phyloP scores from a whole-genome alignment of 1,140 invertebrate genomes.

The Papilio polyxenes region DNA sequence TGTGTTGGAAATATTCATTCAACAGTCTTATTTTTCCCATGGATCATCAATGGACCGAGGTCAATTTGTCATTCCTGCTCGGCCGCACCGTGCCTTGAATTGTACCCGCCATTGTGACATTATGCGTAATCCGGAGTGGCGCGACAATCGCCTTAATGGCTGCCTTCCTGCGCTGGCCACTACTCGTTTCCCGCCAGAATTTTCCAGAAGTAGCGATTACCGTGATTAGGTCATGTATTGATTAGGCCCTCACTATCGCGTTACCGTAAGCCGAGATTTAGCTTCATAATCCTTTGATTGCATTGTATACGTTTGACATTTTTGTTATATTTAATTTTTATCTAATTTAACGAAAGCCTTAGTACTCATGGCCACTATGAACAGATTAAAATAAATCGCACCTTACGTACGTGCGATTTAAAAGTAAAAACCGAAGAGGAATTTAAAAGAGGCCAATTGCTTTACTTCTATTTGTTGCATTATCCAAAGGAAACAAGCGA shows the following conservation, averaged over 20 bases:
- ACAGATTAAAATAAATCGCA: background rate
- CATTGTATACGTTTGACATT: background rate
- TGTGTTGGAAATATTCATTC: background rate
- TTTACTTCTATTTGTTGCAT: background rate
- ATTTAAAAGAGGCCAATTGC: background rate
- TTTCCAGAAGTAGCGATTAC: slow-evolving; percentile 69
- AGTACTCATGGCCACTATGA: background rate
- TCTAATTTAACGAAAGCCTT: background rate
- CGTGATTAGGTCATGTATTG: slow-evolving; percentile 56
- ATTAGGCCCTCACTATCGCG: slow-evolving; percentile 41
- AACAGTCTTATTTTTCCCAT: slow-evolving; percentile 6
- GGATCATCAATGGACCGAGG: slow-evolving; percentile 35
- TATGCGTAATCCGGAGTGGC: slow-evolving; percentile 58
- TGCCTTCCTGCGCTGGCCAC: slow-evolving; percentile 61
- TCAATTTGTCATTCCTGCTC: slow-evolving; percentile 7
- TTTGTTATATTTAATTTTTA: background rate
- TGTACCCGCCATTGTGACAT: slow-evolving; percentile 43
- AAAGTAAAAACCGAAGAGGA: background rate
- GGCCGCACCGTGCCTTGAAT: slow-evolving; percentile 18
- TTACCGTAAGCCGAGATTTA: slow-evolving; percentile 13
- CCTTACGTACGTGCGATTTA: background rate
- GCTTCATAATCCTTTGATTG: background rate
- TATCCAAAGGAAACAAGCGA: background rate
- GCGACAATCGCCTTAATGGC: slow-evolving; percentile 68
- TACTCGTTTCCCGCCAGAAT: slow-evolving; percentile 69